Conservation (phyloP, 2,113 vertebrate species). For the Pangasianodon gigas region DNA sequence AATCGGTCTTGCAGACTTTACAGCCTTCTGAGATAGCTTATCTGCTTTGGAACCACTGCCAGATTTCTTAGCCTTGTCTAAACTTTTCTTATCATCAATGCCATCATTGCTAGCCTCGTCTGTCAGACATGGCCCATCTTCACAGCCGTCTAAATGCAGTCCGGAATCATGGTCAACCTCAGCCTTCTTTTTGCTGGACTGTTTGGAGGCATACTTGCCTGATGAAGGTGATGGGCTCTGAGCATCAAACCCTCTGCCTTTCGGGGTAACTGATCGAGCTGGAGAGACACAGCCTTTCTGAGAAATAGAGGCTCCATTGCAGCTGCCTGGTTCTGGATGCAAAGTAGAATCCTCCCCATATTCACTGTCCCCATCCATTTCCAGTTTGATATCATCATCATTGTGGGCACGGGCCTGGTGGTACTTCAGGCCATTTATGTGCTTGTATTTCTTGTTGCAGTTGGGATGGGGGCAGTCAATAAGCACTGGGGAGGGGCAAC, state of each 20-base stretch:
- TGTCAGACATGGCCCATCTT: constrained; percentile 86
- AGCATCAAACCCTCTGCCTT: constrained; percentile 89
- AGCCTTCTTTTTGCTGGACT: constrained; percentile 89
- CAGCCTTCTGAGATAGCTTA: constrained; percentile 88
- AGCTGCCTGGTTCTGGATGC: constrained; percentile 84
- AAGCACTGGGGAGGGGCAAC: constrained; percentile 91
- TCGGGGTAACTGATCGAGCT: constrained; percentile 90
- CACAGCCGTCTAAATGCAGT: constrained; percentile 84
- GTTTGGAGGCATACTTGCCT: constrained; percentile 87
- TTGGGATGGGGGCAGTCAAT: constrained; percentile 98
- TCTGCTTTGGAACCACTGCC: constrained; percentile 80
- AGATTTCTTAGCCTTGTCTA: constrained; percentile 86
- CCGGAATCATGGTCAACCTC: constrained; percentile 82
- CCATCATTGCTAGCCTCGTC: constrained; percentile 93
- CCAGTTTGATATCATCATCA: constrained; percentile 91
- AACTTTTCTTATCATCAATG: constrained; percentile 85
- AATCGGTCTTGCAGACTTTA: constrained; percentile 88
- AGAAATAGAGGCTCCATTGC: constrained; percentile 84
- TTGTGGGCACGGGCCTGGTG: constrained; percentile 98
- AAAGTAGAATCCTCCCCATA: constrained; percentile 89
- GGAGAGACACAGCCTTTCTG: constrained; percentile 94
- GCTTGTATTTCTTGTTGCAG: constrained; percentile 99
- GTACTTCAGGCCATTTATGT: constrained; percentile 98
- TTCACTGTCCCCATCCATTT: constrained; percentile 92
- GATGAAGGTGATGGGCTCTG: constrained; percentile 91